Percentiles rank a stretch among this genome's conserved stretches.
Evolutionary conservation across 2,113 vertebrate genomes (phyloP).

Genomic region (Setophaga kirtlandii): DNA sequence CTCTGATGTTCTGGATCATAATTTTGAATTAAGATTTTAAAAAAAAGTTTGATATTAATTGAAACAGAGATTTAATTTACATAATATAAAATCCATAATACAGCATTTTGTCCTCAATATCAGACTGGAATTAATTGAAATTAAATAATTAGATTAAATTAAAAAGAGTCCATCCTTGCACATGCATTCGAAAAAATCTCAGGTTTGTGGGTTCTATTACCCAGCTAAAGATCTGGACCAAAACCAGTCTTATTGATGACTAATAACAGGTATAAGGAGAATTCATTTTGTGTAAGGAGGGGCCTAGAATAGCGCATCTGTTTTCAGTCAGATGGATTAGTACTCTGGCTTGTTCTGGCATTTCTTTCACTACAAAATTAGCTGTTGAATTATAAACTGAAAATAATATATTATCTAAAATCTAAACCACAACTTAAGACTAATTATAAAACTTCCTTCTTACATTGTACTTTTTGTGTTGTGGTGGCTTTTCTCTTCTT

Average conservation of each 20-base stretch:
- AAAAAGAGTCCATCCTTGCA: background rate
- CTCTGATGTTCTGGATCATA: background rate
- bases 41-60: background rate
- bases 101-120: background rate
- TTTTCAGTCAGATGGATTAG: background rate
- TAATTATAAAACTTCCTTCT: background rate
- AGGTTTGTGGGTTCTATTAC: background rate
- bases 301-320: fast-evolving
- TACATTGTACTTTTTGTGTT: background rate
- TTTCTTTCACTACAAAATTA: background rate
- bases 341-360: background rate
- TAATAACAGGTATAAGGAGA: background rate
- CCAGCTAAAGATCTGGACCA: background rate
- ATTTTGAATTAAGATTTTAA: background rate
- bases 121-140: background rate
- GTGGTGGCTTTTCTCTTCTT: background rate
- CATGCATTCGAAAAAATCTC: background rate
- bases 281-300: background rate
- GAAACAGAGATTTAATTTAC: background rate
- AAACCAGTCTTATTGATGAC: background rate
- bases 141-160: background rate
- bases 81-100: background rate
- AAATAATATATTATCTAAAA: background rate
- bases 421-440: background rate
- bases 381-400: background rate